These are phyloP conservation scores for Apteryx mantelli DNA, from an alignment of 2,113 vertebrate genomes.

Conservation along the genomic window DNA sequence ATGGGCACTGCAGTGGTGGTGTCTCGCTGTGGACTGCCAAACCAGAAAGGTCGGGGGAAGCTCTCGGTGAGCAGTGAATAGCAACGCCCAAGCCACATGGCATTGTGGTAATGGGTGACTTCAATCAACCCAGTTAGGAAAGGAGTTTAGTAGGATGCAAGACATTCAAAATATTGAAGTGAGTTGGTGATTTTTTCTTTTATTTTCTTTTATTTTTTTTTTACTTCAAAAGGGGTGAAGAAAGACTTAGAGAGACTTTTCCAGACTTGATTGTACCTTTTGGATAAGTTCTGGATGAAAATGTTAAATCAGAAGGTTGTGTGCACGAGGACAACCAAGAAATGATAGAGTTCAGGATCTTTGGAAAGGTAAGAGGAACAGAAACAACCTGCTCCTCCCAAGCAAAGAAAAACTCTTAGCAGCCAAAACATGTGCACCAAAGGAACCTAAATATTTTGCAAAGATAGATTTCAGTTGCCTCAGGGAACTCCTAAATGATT, in stretches of 20 bases:
- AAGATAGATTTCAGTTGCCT: background rate
- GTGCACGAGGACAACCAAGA: background rate
- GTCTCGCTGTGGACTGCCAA: background rate
- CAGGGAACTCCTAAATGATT: background rate
- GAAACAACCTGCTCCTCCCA: background rate
- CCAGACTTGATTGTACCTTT: background rate
- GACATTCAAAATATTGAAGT: background rate
- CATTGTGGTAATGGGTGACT: background rate
- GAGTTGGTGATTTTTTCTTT: background rate
- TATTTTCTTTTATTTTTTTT: background rate
- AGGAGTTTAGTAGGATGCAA: background rate
- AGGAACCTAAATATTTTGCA: background rate
- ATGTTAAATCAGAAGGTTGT: background rate
- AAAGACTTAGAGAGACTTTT: background rate
- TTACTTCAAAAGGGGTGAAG: background rate
- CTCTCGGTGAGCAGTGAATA: background rate
- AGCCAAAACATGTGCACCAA: background rate
- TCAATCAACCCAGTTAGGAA: background rate
- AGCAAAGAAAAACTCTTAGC: background rate
- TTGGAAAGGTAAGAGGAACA: background rate
- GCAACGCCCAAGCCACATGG: rapidly evolving
- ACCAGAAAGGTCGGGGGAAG: background rate
- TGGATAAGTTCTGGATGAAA: background rate
- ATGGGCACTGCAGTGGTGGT: background rate
- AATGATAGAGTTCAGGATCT: background rate